Conservation (phyloP, 1,140 invertebrate species). For the Brachionus angularis region DNA sequence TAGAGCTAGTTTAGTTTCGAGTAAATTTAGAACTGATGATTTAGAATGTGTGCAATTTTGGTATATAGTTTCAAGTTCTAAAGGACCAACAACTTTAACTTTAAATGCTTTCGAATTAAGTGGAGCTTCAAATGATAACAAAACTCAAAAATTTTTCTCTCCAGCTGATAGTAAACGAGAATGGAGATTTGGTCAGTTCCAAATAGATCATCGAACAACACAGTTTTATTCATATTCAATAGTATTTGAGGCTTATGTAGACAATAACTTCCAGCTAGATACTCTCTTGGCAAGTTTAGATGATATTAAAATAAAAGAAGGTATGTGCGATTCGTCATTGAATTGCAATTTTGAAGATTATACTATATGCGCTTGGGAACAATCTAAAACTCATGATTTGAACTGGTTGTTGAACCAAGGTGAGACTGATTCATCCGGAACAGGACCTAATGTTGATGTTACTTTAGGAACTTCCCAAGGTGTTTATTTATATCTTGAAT, state of each 20-base stretch:
- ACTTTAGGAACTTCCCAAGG: conserved; percentile 59
- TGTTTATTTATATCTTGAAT: conserved; percentile 73
- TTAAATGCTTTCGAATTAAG: background rate
- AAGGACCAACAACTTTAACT: background rate
- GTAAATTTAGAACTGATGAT: background rate
- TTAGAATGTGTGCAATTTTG: conserved; percentile 42
- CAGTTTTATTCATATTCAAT: conserved; percentile 19
- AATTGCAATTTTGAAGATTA: conserved; percentile 47
- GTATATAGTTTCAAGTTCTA: background rate
- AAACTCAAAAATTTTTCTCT: too few species aligned
- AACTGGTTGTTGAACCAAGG: conserved; percentile 46
- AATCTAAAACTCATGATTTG: conserved; percentile 47
- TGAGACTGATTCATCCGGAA: conserved; percentile 46
- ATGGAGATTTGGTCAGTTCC: too few species aligned
- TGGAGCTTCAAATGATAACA: too few species aligned
- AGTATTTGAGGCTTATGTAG: conserved; percentile 2
- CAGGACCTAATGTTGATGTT: conserved; percentile 47
- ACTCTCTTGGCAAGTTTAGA: conserved; percentile 8
- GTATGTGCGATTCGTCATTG: conserved; percentile 1
- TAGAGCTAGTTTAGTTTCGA: background rate
- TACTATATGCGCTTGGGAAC: conserved; percentile 48
- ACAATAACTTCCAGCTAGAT: conserved; percentile 45
- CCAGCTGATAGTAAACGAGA: too few species aligned
- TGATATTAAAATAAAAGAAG: conserved; percentile 5
- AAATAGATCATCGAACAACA: too few species aligned